phyloP scores from a whole-genome alignment of 2,797 vertebrate species.

The Cuculus canorus region DNA sequence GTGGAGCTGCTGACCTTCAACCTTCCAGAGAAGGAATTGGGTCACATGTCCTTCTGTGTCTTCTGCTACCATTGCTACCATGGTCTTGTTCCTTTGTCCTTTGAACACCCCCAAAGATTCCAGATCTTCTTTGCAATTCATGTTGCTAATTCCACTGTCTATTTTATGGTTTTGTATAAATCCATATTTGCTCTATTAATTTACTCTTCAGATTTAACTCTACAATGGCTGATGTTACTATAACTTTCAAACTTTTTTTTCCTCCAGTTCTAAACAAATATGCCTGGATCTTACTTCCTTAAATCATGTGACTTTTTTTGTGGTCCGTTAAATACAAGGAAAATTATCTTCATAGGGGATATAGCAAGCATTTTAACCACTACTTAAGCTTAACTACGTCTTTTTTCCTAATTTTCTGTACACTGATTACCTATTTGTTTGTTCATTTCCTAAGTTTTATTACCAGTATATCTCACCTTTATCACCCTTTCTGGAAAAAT shows the following conservation, averaged over 20 bases:
- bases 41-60: neutral
- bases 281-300: neutral
- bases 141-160: neutral
- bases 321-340: neutral
- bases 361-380: neutral
- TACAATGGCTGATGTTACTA: neutral
- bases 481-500: neutral
- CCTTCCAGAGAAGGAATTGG: neutral
- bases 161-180: neutral
- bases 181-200: neutral
- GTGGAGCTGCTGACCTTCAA: neutral
- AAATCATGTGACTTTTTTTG: neutral
- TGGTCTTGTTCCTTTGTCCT: neutral
- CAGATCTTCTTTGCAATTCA: neutral
- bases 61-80: neutral
- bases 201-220: neutral
- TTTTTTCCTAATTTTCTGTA: neutral
- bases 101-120: neutral
- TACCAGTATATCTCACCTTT: neutral
- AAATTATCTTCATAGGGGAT: neutral
- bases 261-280: neutral
- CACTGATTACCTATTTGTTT: neutral
- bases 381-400: neutral
- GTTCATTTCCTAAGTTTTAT: neutral
- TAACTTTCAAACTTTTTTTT: neutral